These are phyloP conservation scores for Barbus barbus DNA, from an alignment of 2,113 vertebrate genomes.

Conservation along the genomic window DNA sequence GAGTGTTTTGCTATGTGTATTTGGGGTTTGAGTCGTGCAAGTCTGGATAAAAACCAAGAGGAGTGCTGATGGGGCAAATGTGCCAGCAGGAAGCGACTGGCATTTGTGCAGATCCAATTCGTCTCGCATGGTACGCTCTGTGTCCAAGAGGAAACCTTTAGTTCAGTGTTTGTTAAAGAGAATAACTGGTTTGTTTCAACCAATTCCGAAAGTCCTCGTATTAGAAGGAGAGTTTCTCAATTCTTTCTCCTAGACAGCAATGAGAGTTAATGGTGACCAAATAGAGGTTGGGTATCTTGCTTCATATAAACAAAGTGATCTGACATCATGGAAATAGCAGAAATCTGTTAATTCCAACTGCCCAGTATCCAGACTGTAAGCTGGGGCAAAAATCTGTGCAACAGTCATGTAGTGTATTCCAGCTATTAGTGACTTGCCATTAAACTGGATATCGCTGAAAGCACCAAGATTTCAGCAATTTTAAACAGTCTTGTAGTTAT, in stretches of 20 bases:
- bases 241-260: neutral
- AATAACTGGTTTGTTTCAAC: conserved; percentile 51
- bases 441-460: neutral
- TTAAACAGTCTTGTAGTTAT: neutral
- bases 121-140: conserved; percentile 59
- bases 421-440: neutral
- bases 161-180: conserved; percentile 45
- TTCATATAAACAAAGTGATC: neutral
- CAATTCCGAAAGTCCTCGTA: neutral
- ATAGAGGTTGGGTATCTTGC: neutral
- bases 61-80: conserved; percentile 54
- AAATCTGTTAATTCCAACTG: too few species aligned
- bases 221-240: neutral
- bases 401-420: neutral
- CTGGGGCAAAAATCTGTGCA: neutral
- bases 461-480: too few species aligned
- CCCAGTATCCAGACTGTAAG: neutral
- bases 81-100: conserved; percentile 65
- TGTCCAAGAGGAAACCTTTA: conserved; percentile 41
- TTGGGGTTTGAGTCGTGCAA: conserved; percentile 55
- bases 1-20: conserved; percentile 65
- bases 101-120: conserved; percentile 61
- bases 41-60: conserved; percentile 59
- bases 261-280: neutral
- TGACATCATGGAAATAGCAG: neutral